Percentiles rank a stretch among this genome's conserved stretches.
These are phyloP conservation scores for Hirudinaria manillensis DNA, from an alignment of 2,888 invertebrate species.

Conservation along the genomic window DNA sequence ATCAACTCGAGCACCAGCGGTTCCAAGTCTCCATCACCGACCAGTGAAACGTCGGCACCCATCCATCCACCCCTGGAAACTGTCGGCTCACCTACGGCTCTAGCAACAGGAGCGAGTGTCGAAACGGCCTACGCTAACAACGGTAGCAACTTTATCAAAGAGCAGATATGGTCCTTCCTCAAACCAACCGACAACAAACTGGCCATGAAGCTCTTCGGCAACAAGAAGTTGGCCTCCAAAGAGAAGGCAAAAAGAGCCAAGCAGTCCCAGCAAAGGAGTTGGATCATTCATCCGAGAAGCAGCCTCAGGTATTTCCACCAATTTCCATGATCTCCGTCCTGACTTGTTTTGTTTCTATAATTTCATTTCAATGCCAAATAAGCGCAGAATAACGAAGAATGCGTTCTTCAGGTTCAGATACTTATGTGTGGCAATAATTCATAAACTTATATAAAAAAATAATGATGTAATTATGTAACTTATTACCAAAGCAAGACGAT, in stretches of 20 bases:
- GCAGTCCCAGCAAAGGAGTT: conserved; percentile 12
- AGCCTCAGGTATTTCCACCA: conserved; percentile 10
- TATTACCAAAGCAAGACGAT: too few species aligned
- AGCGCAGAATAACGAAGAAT: too few species aligned
- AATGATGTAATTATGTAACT: too few species aligned
- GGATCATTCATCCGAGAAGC: conserved; percentile 26
- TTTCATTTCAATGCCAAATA: too few species aligned
- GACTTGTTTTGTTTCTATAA: too few species aligned
- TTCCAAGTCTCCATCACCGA: conserved; percentile 6
- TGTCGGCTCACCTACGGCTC: not conserved
- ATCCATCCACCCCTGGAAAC: not conserved
- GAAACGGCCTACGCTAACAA: not conserved
- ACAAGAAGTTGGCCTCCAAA: conserved; percentile 96
- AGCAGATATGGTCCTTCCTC: conserved; percentile 63
- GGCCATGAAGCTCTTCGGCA: conserved; percentile 98
- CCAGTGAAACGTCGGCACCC: conserved; percentile 2
- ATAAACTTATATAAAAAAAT: too few species aligned
- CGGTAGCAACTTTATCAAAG: conserved; percentile 36
- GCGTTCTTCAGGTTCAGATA: too few species aligned
- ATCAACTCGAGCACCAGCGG: not conserved
- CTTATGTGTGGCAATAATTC: too few species aligned
- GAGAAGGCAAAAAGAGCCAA: conserved; percentile 57
- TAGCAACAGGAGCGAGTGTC: not conserved
- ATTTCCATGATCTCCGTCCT: too few species aligned
- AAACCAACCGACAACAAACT: conserved; percentile 98